Evolutionary conservation across 2,797 vertebrate genomes (phyloP), one percentile per base, ranked within the genome.

Genomic region (Myotis vivesi): DNA sequence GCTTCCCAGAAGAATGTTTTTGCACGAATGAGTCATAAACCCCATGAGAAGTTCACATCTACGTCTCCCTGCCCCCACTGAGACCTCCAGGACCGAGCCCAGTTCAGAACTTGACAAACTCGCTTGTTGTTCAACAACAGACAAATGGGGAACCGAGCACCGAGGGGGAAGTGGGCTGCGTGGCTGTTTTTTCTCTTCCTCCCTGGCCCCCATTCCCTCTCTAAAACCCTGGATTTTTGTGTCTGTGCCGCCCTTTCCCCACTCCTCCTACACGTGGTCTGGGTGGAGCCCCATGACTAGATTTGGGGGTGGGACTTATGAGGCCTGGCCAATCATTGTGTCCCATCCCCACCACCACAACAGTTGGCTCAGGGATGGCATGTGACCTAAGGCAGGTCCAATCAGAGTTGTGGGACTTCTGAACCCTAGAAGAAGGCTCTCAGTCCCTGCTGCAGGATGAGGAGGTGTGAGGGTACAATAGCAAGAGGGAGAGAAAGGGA

Each of bases 251-350:
- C 9, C 75, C 25, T 30, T 5, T 20, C 51, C 51, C 17, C 1
- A 5, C 23, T 8, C 17, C 9, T 36, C 5, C n/a, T 6, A 8
- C 28, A 1, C 5, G 0, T 19, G 38, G 7, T 64, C 19, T n/a
- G 36, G 1, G 7, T 13, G 13, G 51, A 55, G 19, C 76, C 19
- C 84, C 41, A 2, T 1, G 8, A 3, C 9, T 44, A 3, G 46
- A 57, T n/a, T 6, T 17, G 10, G 33, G 53, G 23, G 12, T 4
- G 8, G 57, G 55, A 49, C 66, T 6, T 0, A 8, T 25, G 51
- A 53, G 36, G 13, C 44, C 30, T 72, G 72, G n/a, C 77, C 88
- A 88, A 46, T 83, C 86, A 22, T 13, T 4, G 4, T 1, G 17
- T 19, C 6, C 4, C 22, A 11, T 22, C 16, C 44, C 55, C 49